Base-by-base conservation (phyloP, 2,888 invertebrate species). In the Trachelus stipa region DNA sequence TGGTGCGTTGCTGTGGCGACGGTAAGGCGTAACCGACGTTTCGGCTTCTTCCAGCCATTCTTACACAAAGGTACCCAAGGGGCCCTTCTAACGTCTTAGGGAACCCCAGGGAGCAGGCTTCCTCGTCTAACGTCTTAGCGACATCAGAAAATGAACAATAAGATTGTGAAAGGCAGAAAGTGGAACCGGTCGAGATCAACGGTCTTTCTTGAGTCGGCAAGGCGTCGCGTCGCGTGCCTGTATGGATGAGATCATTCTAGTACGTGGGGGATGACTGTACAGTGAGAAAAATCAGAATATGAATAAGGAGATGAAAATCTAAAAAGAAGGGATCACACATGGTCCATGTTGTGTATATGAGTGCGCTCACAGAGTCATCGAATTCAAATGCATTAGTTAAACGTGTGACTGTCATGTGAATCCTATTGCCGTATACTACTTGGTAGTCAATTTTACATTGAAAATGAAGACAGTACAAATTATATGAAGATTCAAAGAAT, bases 1-100 rank as follows among this genome's bases (percentile, higher is more conserved):
- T 71, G 73, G 75, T 91, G 90, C 91, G 91, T 91, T 91, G 90
- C 91, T 91, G 91, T 91, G 91, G 91, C 90, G 86, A 86, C 85
- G 83, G 82, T 88, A 81, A 90, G 90, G 90, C 90, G 89, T 91
- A 91, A 91, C 91, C 91, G 91, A 90, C 91, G 87, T 90, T 91
- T 90, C 88, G 89, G 90, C 89, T 90, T 91, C 90, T 90, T 87
- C 85, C 86, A 85, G 85, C 85, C 84, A 88, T 90, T 89, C 89
- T 88, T 81, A 81, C 76, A 78, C 35, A 85, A 11, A 34, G 74
- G 23, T 30, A 11, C 84, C 84, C 81, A 83, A 81, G 82, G 81
- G 81, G 84, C 81, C 78, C 84, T 80, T 80, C 83, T 78, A 89
- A 87, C 90, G 89, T 90, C 90, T 90, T 90, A 81, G 84, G 81